Base-by-base conservation (phyloP, 2,797 vertebrate species). In the Pelobates cultripes region DNA sequence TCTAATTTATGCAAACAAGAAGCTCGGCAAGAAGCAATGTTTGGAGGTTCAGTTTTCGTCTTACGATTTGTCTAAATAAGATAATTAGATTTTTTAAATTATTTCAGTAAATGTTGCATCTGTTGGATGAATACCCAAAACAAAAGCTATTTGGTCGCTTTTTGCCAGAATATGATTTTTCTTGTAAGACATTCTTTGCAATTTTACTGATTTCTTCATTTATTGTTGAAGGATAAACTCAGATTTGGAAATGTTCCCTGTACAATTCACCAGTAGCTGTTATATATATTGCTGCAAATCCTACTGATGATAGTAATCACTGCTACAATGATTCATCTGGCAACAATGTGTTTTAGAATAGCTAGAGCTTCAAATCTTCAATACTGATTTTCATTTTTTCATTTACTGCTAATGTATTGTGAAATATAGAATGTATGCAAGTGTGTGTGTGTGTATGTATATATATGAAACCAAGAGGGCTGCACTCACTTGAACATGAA, bases 61-160 rank as follows among this genome's bases (percentile, higher is more conserved):
- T 79, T 79, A 43, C 40, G 68, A 84, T 79, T 79, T 75, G 66
- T 84, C 82, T 79, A 84, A 84, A 84, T 67, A 79, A 79, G 77
- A 79, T 84, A 84, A 84, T 84, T 84, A 64, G 28, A 57, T 75
- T 79, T 79, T 79, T 79, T 42, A 79, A 79, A 83, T 83, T 83
- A 83, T 78, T 83, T 82, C 63, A 66, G 70, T 76, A 77, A 82
- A 78, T 78, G 75, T 82, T 78, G 70, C 8, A 69, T 53, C 75
- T 82, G 74, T 61, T 61, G 75, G 69, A 78, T 82, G 73, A 79
- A 83, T 83, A 78, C 76, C 76, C 66, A 75, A 67, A 79, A 84
- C 55, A 79, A 71, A 84, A 79, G 70, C 51, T 64, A 79, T 79
- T 83, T 75, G 63, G 75, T 78, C 6, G 76, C 55, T 43, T 61